Conservation (phyloP, 2,113 vertebrate genomes). For the Hyla sarda region DNA sequence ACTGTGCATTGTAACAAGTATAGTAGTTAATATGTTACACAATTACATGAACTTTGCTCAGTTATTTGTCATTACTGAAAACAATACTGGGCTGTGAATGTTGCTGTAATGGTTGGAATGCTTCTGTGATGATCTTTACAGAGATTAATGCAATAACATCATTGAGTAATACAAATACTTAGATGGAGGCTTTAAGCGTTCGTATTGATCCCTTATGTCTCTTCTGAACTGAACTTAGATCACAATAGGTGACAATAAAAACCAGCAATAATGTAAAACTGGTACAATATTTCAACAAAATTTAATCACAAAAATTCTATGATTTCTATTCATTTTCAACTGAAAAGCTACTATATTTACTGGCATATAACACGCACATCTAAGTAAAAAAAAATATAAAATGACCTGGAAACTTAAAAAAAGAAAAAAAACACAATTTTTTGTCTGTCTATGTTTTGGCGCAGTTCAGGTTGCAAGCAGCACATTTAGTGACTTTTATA, state of each 20-base stretch:
- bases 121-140: not conserved
- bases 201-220: not conserved
- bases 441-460: too few species aligned
- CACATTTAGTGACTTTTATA: too few species aligned
- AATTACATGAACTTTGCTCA: not conserved
- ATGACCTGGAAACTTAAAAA: too few species aligned
- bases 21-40: conserved; percentile 18
- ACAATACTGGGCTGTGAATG: not conserved
- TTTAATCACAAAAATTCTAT: too few species aligned
- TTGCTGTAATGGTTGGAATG: not conserved
- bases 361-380: too few species aligned
- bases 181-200: not conserved
- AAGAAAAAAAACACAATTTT: too few species aligned
- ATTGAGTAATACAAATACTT: not conserved
- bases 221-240: not conserved
- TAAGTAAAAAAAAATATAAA: too few species aligned
- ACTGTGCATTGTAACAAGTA: not conserved
- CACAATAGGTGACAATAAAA: not conserved
- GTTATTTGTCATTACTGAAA: not conserved
- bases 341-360: too few species aligned
- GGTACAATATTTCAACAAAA: not conserved
- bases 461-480: too few species aligned
- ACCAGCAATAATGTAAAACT: not conserved
- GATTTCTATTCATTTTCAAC: too few species aligned
- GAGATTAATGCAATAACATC: not conserved